A percentile compares a stretch with the other conserved stretches of the same genome.
These are phyloP conservation scores for Lucifuga dentata DNA, from an alignment of 2,113 vertebrate species.

Conservation along the genomic window DNA sequence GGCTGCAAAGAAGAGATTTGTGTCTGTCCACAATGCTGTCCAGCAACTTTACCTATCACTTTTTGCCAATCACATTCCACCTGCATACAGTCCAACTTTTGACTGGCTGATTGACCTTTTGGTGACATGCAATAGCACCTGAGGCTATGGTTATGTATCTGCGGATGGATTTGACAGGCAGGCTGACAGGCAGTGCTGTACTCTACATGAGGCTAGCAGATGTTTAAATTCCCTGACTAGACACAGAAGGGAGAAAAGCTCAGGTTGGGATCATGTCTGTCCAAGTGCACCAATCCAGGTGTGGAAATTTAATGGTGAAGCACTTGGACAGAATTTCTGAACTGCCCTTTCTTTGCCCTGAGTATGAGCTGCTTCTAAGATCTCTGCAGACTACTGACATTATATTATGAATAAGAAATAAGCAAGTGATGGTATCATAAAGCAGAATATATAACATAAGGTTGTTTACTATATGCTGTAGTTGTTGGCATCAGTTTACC, in stretches of 20 bases:
- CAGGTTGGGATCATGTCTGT: conserved; percentile 5
- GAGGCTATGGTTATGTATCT: conserved; percentile 37
- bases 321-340: conserved; percentile 32
- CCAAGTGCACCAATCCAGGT: conserved; percentile 46
- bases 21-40: conserved; percentile 50
- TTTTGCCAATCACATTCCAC: conserved; percentile 48
- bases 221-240: conserved; percentile 65
- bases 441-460: neutral
- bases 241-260: conserved; percentile 33
- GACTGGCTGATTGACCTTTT: conserved; percentile 65
- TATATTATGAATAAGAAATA: conserved; percentile 13
- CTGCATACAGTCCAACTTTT: conserved; percentile 37
- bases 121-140: conserved; percentile 60
- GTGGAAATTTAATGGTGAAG: conserved; percentile 60
- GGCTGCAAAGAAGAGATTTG: conserved; percentile 38
- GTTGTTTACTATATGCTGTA: no score
- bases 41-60: conserved; percentile 51
- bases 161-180: neutral
- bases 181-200: neutral
- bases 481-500: conserved; percentile 66
- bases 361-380: conserved; percentile 25
- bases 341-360: conserved; percentile 31
- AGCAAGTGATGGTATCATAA: neutral
- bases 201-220: conserved; percentile 47
- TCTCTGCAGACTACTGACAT: conserved; percentile 33